Evolutionary conservation across 2,797 vertebrate genomes (phyloP), one percentile per base, ranked within the genome.

Genomic region (Pygocentrus nattereri): DNA sequence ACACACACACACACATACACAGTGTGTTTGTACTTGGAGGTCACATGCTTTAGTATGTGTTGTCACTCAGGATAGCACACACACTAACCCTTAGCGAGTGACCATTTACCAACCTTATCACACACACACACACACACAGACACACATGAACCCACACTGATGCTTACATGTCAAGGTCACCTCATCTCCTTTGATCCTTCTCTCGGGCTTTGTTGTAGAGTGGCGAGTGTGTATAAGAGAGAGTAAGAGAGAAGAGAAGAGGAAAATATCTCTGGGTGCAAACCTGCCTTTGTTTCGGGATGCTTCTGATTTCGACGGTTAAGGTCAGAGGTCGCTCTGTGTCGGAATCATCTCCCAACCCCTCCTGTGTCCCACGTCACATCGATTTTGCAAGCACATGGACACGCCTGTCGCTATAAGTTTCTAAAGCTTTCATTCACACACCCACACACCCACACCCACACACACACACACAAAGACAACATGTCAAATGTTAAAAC

Each of bases 291-390:
- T 78, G 72, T 73, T 78, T 81, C 44, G 64, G 34, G 69, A 64
- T 65, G 54, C 47, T 65, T 61, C 82, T 68, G 83, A 79, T 78
- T 81, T 44, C 52, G 83, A 81, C 34, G 58, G 76, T 47, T 65
- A 68, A 78, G 82, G 76, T 82, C 73, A 75, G 74, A 85, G 87
- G 83, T 86, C 76, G 87, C 56, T 83, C 50, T 31, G 75, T 86
- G 87, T 76, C 76, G 76, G 86, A 78, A 89, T 89, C 89, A 89
- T 85, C 85, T 76, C 67, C 13, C 34, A n/a, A 52, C 30, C 69
- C 85, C 56, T 78, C 69, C 69, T 65, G 74, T 47, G 56, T 80
- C 27, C 59, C 2, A 0, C 76, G 82, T 84, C 85, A 82, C 80
- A 74, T 71, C 67, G 72, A 82, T 86, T 86, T 69, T 15, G 52